These are phyloP conservation scores for Trisateles emortualis DNA, from an alignment of 2,888 invertebrate genomes.

Conservation along the genomic window DNA sequence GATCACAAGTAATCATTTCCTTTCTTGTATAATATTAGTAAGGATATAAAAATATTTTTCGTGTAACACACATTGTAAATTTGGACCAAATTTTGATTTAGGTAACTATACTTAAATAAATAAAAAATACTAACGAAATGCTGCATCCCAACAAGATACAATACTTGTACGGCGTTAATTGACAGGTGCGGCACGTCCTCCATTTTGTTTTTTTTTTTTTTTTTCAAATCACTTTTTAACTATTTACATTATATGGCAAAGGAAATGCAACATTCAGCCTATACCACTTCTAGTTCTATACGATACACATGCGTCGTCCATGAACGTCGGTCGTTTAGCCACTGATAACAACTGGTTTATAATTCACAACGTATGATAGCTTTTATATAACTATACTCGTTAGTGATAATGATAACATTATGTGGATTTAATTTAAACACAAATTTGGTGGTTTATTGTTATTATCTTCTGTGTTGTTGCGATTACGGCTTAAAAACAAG, in stretches of 20 bases:
- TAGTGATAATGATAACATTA: neutral
- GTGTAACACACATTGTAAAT: too few relatives aligned
- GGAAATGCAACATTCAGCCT: slow-evolving; percentile 56
- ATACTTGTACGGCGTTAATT: slow-evolving; percentile 70
- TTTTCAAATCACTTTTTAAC: slow-evolving; percentile 24
- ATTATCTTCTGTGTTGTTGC: neutral
- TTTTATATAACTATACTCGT: slow-evolving; percentile 10
- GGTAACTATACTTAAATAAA: neutral
- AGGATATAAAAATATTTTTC: too few relatives aligned
- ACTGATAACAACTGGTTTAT: slow-evolving; percentile 34
- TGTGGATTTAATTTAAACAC: neutral
- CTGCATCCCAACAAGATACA: slow-evolving; percentile 74
- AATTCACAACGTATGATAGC: neutral
- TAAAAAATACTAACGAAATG: slow-evolving; percentile 71
- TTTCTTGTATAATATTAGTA: too few relatives aligned
- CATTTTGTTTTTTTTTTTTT: slow-evolving; percentile 29
- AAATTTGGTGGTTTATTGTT: neutral
- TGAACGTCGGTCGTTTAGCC: slow-evolving; percentile 54
- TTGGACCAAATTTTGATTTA: too few relatives aligned
- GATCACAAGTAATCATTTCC: too few relatives aligned
- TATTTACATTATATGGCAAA: slow-evolving; percentile 30
- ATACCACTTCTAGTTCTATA: slow-evolving; percentile 66
- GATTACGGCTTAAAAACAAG: too few relatives aligned
- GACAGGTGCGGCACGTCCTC: slow-evolving; percentile 51
- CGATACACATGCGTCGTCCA: slow-evolving; percentile 57